Percentiles rank a stretch among this genome's conserved stretches.
phyloP scores from a whole-genome alignment of 2,888 invertebrate genomes.

The Lottia scabra region DNA sequence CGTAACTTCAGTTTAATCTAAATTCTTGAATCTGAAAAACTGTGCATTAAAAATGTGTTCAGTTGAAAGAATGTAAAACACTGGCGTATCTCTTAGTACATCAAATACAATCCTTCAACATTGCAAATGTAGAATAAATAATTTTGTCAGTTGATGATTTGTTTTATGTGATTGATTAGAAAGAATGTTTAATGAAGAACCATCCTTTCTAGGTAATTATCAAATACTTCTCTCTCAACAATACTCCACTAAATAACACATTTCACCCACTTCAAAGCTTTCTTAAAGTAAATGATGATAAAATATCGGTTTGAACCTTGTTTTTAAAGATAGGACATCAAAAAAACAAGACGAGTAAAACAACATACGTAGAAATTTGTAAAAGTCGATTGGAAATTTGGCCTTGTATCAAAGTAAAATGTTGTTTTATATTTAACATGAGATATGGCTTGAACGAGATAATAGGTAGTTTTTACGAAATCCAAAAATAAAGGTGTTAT shows the following conservation, averaged over 20 bases:
- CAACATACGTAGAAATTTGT: slow-evolving; percentile 2
- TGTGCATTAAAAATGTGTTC: too few relatives aligned
- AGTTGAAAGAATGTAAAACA: too few relatives aligned
- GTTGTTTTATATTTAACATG: neutral
- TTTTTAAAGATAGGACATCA: slow-evolving; percentile 1
- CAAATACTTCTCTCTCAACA: neutral
- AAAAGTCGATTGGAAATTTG: slow-evolving; percentile 3
- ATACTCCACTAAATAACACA: neutral
- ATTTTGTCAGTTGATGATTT: too few relatives aligned
- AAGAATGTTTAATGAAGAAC: neutral
- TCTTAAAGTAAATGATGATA: slow-evolving; percentile 2
- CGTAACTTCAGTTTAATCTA: too few relatives aligned
- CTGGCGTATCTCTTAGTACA: too few relatives aligned
- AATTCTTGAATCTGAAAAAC: too few relatives aligned
- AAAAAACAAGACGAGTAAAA: neutral
- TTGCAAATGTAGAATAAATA: too few relatives aligned
- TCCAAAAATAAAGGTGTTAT: too few relatives aligned
- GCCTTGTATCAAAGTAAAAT: slow-evolving; percentile 1
- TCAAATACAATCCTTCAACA: too few relatives aligned
- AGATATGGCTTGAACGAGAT: too few relatives aligned
- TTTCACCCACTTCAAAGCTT: neutral
- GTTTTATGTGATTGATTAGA: too few relatives aligned
- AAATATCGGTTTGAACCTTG: neutral
- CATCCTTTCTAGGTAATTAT: neutral
- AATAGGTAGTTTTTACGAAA: too few relatives aligned